Base-by-base conservation (phyloP, 2,113 vertebrate genomes). In the Macrotus californicus region DNA sequence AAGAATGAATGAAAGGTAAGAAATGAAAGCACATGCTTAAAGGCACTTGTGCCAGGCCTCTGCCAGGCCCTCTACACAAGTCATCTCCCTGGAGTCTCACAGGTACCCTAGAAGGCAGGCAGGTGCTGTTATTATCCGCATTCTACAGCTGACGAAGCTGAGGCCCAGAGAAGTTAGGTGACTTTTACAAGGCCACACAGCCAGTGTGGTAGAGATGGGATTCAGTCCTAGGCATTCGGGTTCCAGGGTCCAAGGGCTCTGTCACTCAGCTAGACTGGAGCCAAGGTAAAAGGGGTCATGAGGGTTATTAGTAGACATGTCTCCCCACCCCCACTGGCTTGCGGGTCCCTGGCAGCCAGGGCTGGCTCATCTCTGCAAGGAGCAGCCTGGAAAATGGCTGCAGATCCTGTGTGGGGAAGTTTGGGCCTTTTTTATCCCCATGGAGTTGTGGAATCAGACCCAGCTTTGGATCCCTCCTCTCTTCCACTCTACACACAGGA, bases 401-500 rank as follows among this genome's bases (percentile, higher is more conserved):
- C 34, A 34, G 22, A 3, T 0, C 26, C 22, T 54, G 24, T 7
- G 1, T 11, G 34, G 48, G 19, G 15, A 3, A 6, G n/a, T 1
- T 26, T 6, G 36, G 34, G 24, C 36, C 54, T 36, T 5, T 50
- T 48, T 16, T 14, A 43, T 7, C 70, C 59, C 7, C 5, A 6
- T 22, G 14, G 52, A 31, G 22, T 24, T 7, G 29, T 43, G 48
- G 67, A 43, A 22, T 26, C 26, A 26, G 52, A 18, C 31, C 64
- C 6, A 18, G 46, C 50, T 48, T n/a, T 26, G 56, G 85, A 48
- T 7, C 6, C 29, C 22, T 4, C 15, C 22, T 21, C 2, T 4
- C 39, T 26, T 61, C 46, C n/a, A 29, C 26, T 26, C 24, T 9
- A 1, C 19, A 2, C 1, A 1, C 2, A 3, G 41, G 2, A 48